phyloP scores from a whole-genome alignment of 2,888 invertebrate species.

The Anticlea derivata region DNA sequence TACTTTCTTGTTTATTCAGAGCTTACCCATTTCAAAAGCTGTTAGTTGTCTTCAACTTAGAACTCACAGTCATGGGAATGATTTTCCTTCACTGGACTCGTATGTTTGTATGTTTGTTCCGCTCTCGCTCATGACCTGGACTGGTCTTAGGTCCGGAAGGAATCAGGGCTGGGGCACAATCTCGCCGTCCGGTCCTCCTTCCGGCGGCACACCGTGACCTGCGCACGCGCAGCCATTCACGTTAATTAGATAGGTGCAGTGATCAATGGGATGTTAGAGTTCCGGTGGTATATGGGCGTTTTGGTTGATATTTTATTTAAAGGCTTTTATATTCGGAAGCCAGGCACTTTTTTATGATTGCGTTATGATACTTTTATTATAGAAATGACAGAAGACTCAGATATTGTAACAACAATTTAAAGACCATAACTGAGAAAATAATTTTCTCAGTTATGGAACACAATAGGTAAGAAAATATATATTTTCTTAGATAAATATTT shows the following conservation, averaged over 20 bases:
- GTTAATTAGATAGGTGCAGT: conserved; percentile 40
- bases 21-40: too few species aligned
- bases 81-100: too few species aligned
- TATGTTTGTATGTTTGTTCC: too few species aligned
- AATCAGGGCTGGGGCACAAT: conserved; percentile 79
- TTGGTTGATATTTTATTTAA: conserved; percentile 11
- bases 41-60: not conserved
- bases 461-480: too few species aligned
- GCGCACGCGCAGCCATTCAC: conserved; percentile 65
- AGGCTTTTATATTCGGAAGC: conserved; percentile 4
- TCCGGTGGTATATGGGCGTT: conserved; percentile 34
- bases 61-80: too few species aligned
- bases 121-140: conserved; percentile 35
- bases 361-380: not conserved
- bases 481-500: too few species aligned
- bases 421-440: too few species aligned
- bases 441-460: too few species aligned
- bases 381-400: too few species aligned
- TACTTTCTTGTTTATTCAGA: too few species aligned
- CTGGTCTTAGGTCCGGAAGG: conserved; percentile 71
- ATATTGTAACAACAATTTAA: too few species aligned
- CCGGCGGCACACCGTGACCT: conserved; percentile 68
- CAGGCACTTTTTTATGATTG: not conserved
- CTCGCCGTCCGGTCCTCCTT: conserved; percentile 76
- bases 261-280: conserved; percentile 27